Conservation (phyloP, 2,888 invertebrate genomes). For the Heliconius cydno region DNA sequence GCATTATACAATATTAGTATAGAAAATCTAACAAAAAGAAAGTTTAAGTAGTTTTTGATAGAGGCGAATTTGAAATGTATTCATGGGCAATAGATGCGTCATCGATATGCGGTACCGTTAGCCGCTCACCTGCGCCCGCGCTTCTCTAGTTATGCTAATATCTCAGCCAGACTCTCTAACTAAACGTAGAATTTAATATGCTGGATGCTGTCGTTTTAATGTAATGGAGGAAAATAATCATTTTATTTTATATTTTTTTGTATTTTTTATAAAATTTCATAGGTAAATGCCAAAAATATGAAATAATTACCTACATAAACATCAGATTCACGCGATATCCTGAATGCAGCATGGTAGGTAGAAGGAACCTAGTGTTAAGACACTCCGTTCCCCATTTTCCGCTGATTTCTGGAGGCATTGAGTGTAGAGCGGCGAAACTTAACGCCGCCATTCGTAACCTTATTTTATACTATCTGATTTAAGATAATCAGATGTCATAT, state of each 20-base stretch:
- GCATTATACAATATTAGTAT: conserved; percentile 59
- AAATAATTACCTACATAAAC: background rate
- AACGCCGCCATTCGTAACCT: background rate
- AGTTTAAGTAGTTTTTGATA: conserved; percentile 58
- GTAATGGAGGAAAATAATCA: background rate
- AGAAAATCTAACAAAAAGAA: conserved; percentile 54
- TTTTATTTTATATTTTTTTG: background rate
- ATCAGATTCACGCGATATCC: no score
- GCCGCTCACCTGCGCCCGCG: conserved; percentile 78
- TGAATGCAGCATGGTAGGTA: background rate
- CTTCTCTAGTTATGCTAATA: conserved; percentile 82
- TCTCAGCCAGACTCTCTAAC: conserved; percentile 64
- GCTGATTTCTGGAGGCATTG: no score
- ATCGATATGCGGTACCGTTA: conserved; percentile 76
- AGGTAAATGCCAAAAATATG: background rate
- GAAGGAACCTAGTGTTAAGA: no score
- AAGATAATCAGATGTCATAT: background rate
- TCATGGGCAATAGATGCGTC: conserved; percentile 51
- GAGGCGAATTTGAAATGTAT: conserved; percentile 63
- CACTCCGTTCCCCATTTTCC: no score
- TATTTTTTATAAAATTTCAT: background rate
- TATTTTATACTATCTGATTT: background rate
- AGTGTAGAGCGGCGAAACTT: no score
- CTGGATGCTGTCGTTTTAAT: conserved; percentile 37
- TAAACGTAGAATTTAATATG: conserved; percentile 57